These are phyloP conservation scores for Crax fasciolata DNA, from an alignment of 2,797 vertebrate genomes.

Conservation along the genomic window DNA sequence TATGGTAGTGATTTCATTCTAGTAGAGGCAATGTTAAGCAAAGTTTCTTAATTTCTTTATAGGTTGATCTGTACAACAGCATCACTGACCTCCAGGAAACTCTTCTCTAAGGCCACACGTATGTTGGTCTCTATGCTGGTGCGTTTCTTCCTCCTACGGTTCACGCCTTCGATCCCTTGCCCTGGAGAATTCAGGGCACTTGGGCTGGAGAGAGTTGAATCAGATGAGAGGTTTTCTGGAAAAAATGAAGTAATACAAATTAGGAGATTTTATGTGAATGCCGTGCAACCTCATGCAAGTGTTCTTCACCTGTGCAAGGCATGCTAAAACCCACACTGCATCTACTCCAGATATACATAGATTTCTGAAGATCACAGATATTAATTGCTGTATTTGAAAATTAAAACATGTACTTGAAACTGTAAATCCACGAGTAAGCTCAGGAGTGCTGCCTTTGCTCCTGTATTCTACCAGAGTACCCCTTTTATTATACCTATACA, in stretches of 20 bases:
- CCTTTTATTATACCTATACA: not conserved
- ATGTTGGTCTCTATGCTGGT: slow-evolving; percentile 99
- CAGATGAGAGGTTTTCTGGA: slow-evolving; percentile 96
- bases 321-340: not conserved
- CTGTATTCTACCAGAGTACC: not conserved
- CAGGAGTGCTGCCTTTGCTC: not conserved
- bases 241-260: not conserved
- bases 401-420: not conserved
- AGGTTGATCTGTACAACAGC: not conserved
- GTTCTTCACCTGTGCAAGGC: not conserved
- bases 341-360: not conserved
- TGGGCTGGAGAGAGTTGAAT: slow-evolving; percentile 95
- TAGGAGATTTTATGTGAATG: slow-evolving; percentile 7
- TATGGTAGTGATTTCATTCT: not conserved
- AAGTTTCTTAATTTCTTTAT: not conserved
- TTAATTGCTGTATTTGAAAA: not conserved
- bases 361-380: not conserved
- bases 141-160: slow-evolving; percentile 99
- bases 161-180: slow-evolving; percentile 95
- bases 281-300: not conserved
- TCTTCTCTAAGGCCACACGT: slow-evolving; percentile 99
- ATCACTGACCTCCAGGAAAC: slow-evolving; percentile 96
- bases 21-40: not conserved
- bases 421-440: not conserved
- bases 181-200: slow-evolving; percentile 95